These are phyloP conservation scores for Gortyna flavago DNA, from an alignment of 2,888 invertebrate genomes.

Conservation along the genomic window DNA sequence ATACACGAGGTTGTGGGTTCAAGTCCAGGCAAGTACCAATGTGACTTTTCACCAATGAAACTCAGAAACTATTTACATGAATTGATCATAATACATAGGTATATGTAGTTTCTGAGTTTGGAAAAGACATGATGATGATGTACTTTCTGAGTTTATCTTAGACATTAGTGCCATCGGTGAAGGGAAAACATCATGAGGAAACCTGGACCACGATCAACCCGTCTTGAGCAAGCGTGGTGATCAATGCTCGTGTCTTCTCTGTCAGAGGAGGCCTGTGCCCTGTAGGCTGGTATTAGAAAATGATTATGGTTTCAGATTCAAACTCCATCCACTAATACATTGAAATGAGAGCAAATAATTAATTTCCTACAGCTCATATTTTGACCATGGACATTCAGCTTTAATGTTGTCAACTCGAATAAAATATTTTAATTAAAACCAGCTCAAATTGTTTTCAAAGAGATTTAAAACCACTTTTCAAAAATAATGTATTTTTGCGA, in stretches of 20 bases:
- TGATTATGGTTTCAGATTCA: neutral
- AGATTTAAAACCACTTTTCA: conserved; percentile 30
- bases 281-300: neutral
- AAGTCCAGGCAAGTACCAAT: neutral
- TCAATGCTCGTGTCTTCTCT: neutral
- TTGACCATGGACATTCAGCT: neutral
- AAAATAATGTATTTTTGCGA: conserved; percentile 17
- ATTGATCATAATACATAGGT: neutral
- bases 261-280: neutral
- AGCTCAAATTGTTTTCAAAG: conserved; percentile 18
- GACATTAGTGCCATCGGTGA: neutral
- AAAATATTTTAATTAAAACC: conserved; percentile 19
- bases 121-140: neutral
- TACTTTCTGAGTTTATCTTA: neutral
- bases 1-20: neutral
- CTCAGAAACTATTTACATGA: neutral
- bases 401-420: conserved; percentile 2
- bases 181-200: neutral
- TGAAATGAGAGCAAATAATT: neutral
- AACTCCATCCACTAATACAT: neutral
- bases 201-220: neutral
- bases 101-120: neutral
- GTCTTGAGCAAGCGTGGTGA: neutral
- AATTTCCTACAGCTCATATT: neutral
- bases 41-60: neutral